Base-by-base conservation (phyloP, 2,888 invertebrate genomes). In the Poecilobothrus nobilitatus region DNA sequence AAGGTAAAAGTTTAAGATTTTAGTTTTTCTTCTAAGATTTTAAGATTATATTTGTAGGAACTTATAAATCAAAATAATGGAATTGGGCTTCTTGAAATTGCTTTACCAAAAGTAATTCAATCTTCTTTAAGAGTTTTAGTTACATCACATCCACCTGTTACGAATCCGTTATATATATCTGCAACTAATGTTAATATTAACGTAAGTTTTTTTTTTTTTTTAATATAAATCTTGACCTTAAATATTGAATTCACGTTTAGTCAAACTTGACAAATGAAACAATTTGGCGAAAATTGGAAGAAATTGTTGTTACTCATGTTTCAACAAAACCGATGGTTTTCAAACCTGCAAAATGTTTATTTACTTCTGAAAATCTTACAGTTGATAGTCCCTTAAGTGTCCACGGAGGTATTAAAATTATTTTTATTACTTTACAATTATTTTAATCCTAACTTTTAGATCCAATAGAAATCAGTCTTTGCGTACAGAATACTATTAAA, bases 231-330 rank as follows among this genome's bases (percentile, higher is more conserved):
- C 12, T 44, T 9, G 12, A 44, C 44, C 34, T 7, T 7, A 8
- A 5, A 27, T 27, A 27, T 27, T 27, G 5, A 27, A 27, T 4
- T 27, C 27, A 27, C 5, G n/a, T 71, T 44, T 71, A 81, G 76
- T 75, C 80, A 67, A 74, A 82, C 76, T 71, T 80, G 21, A 78
- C 79, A 15, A 82, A 84, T 62, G 83, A 84, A 63, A 74, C 76
- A 0, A 84, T 84, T 73, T 93, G 92, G 92, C 83, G 84, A 70
- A 88, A 88, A 76, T 84, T 94, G 44, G 94, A 94, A 78, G 91
- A 93, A 81, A 88, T 90, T 82, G 78, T 92, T 33, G 83, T 92
- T 8, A 87, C 89, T 71, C 89, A 88, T 71, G 88, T 87, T 4
- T 87, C 87, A 70, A 89, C 89, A 66, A 83, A 86, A 3, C 83